Evolutionary conservation across 2,888 invertebrate species (phyloP).

Genomic region (Coelopa pilipes): DNA sequence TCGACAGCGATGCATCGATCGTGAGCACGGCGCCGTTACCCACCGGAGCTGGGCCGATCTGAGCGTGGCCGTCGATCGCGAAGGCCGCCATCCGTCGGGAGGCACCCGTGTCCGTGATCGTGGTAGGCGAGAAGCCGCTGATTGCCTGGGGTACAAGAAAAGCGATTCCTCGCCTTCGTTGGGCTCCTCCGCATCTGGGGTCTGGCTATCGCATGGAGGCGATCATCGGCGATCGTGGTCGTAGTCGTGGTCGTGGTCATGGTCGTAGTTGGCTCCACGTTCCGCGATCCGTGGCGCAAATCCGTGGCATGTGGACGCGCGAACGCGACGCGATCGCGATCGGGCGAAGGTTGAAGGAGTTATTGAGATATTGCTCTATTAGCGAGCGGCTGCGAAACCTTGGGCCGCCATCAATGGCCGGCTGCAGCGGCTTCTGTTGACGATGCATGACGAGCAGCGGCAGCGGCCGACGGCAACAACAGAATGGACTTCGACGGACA

Average conservation of each 20-base stretch:
- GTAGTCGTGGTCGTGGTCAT: background rate
- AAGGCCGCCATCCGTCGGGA: background rate
- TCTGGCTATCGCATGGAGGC: background rate
- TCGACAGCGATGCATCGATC: background rate
- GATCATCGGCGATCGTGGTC: background rate
- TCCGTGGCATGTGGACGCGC: conserved; percentile 24
- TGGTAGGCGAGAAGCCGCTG: background rate
- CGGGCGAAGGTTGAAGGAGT: conserved; percentile 32
- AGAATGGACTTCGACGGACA: background rate
- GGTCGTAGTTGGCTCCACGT: background rate
- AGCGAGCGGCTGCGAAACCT: conserved; percentile 13
- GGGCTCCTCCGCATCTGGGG: background rate
- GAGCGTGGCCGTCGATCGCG: background rate
- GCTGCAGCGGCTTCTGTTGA: conserved; percentile 24
- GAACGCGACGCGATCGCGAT: background rate
- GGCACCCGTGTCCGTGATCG: no score
- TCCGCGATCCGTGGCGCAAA: background rate
- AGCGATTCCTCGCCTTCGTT: background rate
- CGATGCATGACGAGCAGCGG: conserved; percentile 25
- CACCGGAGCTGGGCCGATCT: background rate
- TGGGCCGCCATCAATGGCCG: conserved; percentile 17
- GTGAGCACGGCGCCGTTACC: background rate
- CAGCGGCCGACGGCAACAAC: conserved; percentile 41
- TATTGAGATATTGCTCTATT: conserved; percentile 37
- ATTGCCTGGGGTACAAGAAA: background rate